These are phyloP conservation scores for Lathamus discolor DNA, from an alignment of 2,113 vertebrate genomes.

Conservation along the genomic window DNA sequence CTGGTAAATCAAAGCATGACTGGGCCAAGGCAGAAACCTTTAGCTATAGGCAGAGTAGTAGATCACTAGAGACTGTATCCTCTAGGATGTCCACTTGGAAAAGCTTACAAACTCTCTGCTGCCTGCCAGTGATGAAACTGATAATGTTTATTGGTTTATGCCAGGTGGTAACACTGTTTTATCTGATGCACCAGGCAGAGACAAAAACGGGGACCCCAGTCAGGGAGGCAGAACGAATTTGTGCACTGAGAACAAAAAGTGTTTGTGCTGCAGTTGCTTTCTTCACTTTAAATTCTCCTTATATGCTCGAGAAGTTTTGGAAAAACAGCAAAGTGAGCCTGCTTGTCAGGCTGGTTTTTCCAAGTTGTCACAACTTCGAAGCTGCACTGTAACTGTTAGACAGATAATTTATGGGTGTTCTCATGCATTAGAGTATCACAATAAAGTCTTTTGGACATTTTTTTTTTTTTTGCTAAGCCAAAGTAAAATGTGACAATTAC, in stretches of 20 bases:
- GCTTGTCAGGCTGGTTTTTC: constrained; percentile 64
- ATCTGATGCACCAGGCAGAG: background rate
- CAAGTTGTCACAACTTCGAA: constrained; percentile 43
- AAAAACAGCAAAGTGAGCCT: constrained; percentile 23
- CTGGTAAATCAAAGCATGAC: background rate
- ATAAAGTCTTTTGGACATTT: background rate
- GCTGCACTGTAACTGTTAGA: constrained; percentile 14
- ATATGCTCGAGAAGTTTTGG: constrained; percentile 38
- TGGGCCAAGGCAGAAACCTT: background rate
- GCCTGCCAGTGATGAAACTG: background rate
- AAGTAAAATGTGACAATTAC: background rate
- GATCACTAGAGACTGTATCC: background rate
- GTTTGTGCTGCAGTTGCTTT: background rate
- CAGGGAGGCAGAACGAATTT: background rate
- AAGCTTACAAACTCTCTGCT: background rate
- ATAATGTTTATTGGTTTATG: constrained; percentile 27
- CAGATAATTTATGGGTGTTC: constrained; percentile 53
- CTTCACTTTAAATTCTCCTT: constrained; percentile 39
- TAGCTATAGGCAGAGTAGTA: background rate
- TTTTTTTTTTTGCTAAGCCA: background rate
- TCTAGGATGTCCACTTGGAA: background rate
- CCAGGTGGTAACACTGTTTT: background rate
- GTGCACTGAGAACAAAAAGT: constrained; percentile 16
- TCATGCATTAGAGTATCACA: background rate
- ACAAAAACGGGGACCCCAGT: background rate